phyloP scores from a whole-genome alignment of 2,797 vertebrate species.

The Neopelma chrysocephalum region DNA sequence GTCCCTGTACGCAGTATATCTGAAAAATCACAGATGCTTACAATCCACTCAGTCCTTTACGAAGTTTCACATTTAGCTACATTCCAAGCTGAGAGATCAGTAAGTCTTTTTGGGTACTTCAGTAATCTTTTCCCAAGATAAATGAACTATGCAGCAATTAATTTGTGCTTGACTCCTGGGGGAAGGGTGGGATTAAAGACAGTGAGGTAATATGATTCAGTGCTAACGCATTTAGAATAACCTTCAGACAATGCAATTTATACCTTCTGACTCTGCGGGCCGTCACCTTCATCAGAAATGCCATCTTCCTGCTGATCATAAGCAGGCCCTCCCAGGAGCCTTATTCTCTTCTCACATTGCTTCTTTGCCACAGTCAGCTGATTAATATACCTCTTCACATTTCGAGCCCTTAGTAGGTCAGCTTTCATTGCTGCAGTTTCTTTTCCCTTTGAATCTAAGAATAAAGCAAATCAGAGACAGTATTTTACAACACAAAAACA shows the following conservation, averaged over 20 bases:
- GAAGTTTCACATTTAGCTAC: neutral
- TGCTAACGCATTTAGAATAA: neutral
- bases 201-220: neutral
- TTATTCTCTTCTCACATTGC: slow-evolving; percentile 95
- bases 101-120: neutral
- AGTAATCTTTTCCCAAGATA: neutral
- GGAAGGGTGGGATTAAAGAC: neutral
- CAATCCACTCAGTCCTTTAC: neutral
- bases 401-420: slow-evolving; percentile 92
- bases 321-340: slow-evolving; percentile 89
- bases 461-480: neutral
- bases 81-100: neutral
- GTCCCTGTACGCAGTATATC: neutral
- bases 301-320: slow-evolving; percentile 90
- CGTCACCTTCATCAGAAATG: slow-evolving; percentile 84
- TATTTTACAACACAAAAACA: neutral
- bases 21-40: neutral
- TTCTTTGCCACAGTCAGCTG: slow-evolving; percentile 98
- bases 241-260: neutral
- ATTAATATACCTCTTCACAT: slow-evolving; percentile 98
- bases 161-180: neutral
- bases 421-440: slow-evolving; percentile 97
- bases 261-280: slow-evolving; percentile 91
- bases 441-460: slow-evolving; percentile 88
- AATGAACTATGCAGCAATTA: neutral